These are phyloP conservation scores for Potamarius usumacintae DNA, from an alignment of 2,113 vertebrate species.

Conservation along the genomic window DNA sequence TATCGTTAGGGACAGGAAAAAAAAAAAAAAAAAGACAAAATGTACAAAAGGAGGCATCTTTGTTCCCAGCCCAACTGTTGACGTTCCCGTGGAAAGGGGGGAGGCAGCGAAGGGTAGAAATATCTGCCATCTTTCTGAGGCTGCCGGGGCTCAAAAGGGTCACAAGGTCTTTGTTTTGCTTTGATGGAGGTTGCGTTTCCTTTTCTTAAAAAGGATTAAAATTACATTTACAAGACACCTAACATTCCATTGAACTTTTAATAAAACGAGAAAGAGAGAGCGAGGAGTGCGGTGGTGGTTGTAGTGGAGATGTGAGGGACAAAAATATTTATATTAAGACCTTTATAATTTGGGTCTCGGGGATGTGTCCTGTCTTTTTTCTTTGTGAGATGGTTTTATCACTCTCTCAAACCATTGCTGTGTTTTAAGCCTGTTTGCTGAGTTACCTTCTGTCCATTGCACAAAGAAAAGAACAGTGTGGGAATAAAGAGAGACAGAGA, in stretches of 20 bases:
- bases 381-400: constrained; percentile 73
- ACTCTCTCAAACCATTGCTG: constrained; percentile 65
- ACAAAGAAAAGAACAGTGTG: constrained; percentile 30
- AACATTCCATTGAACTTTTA: constrained; percentile 88
- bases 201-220: constrained; percentile 91
- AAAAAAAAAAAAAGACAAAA: constrained; percentile 81
- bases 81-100: constrained; percentile 83
- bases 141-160: constrained; percentile 73
- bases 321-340: constrained; percentile 78
- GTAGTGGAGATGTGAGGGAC: constrained; percentile 56
- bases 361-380: constrained; percentile 70
- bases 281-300: constrained; percentile 69
- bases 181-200: constrained; percentile 62
- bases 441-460: constrained; percentile 50
- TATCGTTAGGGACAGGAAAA: constrained; percentile 82
- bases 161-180: constrained; percentile 63
- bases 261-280: constrained; percentile 86
- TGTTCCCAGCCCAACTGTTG: constrained; percentile 83
- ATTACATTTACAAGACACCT: constrained; percentile 95
- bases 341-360: constrained; percentile 47
- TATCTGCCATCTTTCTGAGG: constrained; percentile 21
- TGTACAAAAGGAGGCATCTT: constrained; percentile 92
- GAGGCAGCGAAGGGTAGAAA: constrained; percentile 78
- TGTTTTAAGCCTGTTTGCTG: constrained; percentile 57
- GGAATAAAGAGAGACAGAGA: constrained; percentile 53